Percentiles rank a stretch among this genome's conserved stretches.
phyloP scores from a whole-genome alignment of 2,797 vertebrate species.

The Megalops cyprinoides region DNA sequence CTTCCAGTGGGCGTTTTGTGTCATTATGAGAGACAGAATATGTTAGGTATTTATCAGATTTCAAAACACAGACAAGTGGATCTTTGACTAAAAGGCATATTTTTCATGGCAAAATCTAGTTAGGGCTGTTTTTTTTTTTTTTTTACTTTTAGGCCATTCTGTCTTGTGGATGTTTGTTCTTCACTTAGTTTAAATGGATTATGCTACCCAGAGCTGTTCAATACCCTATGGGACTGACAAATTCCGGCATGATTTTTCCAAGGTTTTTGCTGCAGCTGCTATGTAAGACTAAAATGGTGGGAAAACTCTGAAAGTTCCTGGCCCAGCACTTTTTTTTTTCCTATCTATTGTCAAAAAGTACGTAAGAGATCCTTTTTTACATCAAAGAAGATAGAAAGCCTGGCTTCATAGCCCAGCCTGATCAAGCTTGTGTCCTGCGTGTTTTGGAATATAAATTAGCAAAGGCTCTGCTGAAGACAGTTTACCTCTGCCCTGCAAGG shows the following conservation, averaged over 20 bases:
- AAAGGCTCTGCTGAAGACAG: slow-evolving; percentile 34
- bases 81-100: slow-evolving; percentile 52
- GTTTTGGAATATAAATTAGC: slow-evolving; percentile 61
- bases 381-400: slow-evolving; percentile 51
- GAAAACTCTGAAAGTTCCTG: slow-evolving; percentile 37
- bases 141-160: slow-evolving; percentile 47
- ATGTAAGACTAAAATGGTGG: slow-evolving; percentile 45
- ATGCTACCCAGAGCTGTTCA: slow-evolving; percentile 40
- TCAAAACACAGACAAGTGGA: slow-evolving; percentile 50
- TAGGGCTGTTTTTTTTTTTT: slow-evolving; percentile 47
- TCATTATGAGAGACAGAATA: slow-evolving; percentile 54
- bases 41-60: slow-evolving; percentile 60
- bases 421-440: slow-evolving; percentile 41
- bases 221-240: slow-evolving; percentile 42
- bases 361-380: slow-evolving; percentile 52
- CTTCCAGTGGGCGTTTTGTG: slow-evolving; percentile 44
- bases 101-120: slow-evolving; percentile 55
- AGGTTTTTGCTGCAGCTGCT: slow-evolving; percentile 40
- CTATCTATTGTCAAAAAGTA: slow-evolving; percentile 44
- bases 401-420: slow-evolving; percentile 40
- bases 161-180: slow-evolving; percentile 45
- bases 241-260: slow-evolving; percentile 43
- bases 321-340: slow-evolving; percentile 42
- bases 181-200: slow-evolving; percentile 49
- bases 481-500: slow-evolving; percentile 52